Evolutionary conservation across 2,888 invertebrate species (phyloP).

Genomic region (Pheosia tremula): DNA sequence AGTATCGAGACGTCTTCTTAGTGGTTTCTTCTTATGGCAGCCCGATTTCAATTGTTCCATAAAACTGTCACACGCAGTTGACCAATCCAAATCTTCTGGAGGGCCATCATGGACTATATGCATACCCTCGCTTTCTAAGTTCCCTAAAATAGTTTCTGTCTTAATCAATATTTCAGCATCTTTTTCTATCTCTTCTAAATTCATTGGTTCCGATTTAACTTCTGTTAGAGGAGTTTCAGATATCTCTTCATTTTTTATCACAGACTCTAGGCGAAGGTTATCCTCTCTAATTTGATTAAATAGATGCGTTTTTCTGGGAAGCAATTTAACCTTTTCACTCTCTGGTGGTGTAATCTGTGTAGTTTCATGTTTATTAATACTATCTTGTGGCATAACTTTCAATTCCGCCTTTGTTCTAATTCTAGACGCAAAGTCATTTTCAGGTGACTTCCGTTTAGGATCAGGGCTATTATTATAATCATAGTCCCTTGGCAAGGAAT

Average conservation of each 20-base stretch:
- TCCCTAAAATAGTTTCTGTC: constrained; percentile 61
- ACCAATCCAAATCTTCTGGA: constrained; percentile 84
- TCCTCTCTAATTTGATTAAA: constrained; percentile 80
- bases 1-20: constrained; percentile 77
- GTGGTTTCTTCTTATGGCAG: constrained; percentile 82
- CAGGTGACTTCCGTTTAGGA: constrained; percentile 68
- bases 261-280: constrained; percentile 75
- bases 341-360: constrained; percentile 44
- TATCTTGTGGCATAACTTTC: constrained; percentile 84
- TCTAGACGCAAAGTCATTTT: constrained; percentile 86
- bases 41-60: constrained; percentile 89
- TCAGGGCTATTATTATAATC: constrained; percentile 69
- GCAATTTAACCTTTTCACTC: constrained; percentile 56
- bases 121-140: constrained; percentile 42
- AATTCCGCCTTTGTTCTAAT: constrained; percentile 95
- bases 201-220: constrained; percentile 87
- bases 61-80: constrained; percentile 90
- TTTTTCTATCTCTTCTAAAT: constrained; percentile 87
- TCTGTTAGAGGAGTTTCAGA: constrained; percentile 81
- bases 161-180: constrained; percentile 79
- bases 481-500: constrained; percentile 84
- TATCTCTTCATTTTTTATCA: constrained; percentile 86
- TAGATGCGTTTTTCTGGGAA: constrained; percentile 68
- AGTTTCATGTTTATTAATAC: constrained; percentile 47
- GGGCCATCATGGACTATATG: constrained; percentile 26